Percentiles rank a stretch among this genome's conserved stretches.
phyloP scores from a whole-genome alignment of 2,113 vertebrate species.

The Taxidea taxus region DNA sequence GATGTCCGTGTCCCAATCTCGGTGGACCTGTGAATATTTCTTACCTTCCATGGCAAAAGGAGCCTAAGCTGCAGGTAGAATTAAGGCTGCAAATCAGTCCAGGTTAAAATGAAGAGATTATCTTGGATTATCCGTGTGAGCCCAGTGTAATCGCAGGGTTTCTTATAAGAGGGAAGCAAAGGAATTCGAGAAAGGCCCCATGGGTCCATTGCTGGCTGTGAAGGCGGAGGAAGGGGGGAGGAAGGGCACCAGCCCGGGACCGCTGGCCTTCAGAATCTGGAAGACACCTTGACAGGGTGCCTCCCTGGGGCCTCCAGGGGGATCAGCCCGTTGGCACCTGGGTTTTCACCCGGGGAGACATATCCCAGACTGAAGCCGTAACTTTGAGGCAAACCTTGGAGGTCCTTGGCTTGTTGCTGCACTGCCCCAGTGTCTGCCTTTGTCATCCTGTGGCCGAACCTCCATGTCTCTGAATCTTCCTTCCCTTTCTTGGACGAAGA shows the following conservation, averaged over 20 bases:
- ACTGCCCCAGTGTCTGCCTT: background rate
- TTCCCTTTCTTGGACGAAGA: background rate
- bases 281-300: accelerated
- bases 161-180: background rate
- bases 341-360: background rate
- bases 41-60: background rate
- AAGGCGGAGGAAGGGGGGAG: background rate
- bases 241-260: background rate
- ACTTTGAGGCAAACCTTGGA: background rate
- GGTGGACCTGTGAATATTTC: background rate
- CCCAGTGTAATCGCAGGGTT: background rate
- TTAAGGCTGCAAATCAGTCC: background rate
- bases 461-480: background rate
- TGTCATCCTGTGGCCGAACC: background rate
- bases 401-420: background rate
- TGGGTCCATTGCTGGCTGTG: accelerated
- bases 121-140: background rate
- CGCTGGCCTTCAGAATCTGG: background rate
- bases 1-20: no score
- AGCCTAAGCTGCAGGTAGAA: background rate
- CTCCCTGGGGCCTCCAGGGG: background rate
- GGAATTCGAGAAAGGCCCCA: background rate
- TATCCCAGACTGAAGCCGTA: no score
- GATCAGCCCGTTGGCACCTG: background rate
- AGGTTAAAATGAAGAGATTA: background rate